phyloP scores from a whole-genome alignment of 2,113 vertebrate species.

The Dunckerocampus dactyliophorus region DNA sequence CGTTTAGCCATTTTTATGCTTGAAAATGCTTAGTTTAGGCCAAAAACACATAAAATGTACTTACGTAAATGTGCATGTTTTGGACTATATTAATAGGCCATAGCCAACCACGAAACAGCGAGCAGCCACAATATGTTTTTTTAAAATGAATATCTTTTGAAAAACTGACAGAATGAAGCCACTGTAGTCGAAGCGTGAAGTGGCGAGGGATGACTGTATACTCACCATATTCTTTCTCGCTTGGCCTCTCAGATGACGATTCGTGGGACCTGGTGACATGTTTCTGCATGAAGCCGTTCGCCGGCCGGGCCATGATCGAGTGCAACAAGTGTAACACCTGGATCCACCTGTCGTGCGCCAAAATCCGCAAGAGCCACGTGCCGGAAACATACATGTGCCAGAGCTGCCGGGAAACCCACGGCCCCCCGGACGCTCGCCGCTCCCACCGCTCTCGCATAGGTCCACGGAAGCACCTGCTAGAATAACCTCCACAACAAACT shows the following conservation, averaged over 20 bases:
- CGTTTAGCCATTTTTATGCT: too few species aligned
- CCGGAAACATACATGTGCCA: constrained; percentile 95
- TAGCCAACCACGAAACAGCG: too few species aligned
- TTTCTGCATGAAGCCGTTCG: constrained; percentile 98
- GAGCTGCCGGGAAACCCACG: constrained; percentile 88
- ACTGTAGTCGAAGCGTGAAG: too few species aligned
- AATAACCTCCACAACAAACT: constrained; percentile 68
- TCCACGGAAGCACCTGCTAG: constrained; percentile 87
- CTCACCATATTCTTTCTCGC: neutral
- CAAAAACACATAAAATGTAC: too few species aligned
- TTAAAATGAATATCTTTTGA: too few species aligned
- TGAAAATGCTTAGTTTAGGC: too few species aligned
- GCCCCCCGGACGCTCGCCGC: constrained; percentile 82
- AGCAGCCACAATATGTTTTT: too few species aligned
- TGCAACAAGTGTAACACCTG: constrained; percentile 94
- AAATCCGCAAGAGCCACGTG: constrained; percentile 96
- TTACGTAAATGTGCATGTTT: too few species aligned
- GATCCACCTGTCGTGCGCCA: constrained; percentile 97
- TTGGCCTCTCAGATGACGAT: constrained; percentile 82
- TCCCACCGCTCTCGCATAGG: constrained; percentile 90
- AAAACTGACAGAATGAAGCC: too few species aligned
- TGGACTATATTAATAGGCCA: too few species aligned
- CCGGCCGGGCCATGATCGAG: constrained; percentile 96
- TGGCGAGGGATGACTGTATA: too few species aligned
- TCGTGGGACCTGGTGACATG: constrained; percentile 98